Conservation (phyloP, 2,113 vertebrate genomes). For the Trachemys scripta region DNA sequence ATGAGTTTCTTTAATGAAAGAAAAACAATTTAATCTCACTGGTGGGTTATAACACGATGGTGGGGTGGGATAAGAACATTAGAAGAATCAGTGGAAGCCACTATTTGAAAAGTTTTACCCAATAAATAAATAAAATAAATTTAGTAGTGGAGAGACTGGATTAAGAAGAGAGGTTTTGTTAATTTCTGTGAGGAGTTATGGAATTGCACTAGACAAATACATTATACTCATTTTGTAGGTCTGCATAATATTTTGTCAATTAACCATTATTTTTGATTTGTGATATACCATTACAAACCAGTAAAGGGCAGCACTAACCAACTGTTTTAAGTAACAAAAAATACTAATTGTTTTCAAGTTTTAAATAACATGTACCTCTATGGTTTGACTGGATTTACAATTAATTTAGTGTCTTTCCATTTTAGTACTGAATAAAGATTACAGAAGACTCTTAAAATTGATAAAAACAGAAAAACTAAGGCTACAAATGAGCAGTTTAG, state of each 20-base stretch:
- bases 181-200: background rate
- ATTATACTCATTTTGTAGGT: background rate
- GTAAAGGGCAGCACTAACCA: slow-evolving; percentile 73
- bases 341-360: slow-evolving; percentile 52
- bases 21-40: background rate
- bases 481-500: slow-evolving; percentile 5
- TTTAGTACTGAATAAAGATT: background rate
- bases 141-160: background rate
- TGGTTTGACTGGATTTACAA: slow-evolving; percentile 19
- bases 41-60: background rate
- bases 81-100: background rate
- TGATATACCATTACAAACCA: slow-evolving; percentile 66
- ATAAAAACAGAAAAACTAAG: background rate
- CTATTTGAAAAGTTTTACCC: background rate
- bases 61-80: background rate
- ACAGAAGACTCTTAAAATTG: background rate
- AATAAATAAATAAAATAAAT: background rate
- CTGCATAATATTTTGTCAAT: background rate
- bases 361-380: slow-evolving; percentile 14
- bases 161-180: background rate
- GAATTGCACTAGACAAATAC: background rate
- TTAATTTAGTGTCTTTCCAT: background rate
- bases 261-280: slow-evolving; percentile 60
- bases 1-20: background rate
- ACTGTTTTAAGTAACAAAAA: slow-evolving; percentile 49